phyloP scores from a whole-genome alignment of 2,113 vertebrate species.

The Smithornis capensis region DNA sequence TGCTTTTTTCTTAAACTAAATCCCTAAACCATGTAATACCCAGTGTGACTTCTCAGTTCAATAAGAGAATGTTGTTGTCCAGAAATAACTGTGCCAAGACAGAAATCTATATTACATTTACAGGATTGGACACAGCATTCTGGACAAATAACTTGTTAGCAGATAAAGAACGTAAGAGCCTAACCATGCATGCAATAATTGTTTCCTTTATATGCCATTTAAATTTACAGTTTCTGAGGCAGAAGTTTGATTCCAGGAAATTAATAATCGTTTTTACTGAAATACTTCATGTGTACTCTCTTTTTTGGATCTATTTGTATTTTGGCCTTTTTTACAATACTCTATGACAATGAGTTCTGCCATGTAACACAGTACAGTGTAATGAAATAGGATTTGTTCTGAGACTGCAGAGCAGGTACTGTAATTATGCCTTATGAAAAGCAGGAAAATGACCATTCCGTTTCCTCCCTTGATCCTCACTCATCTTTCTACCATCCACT shows the following conservation, averaged over 20 bases:
- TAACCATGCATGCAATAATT: background rate
- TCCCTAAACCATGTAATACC: background rate
- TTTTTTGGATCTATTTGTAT: background rate
- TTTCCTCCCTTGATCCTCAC: background rate
- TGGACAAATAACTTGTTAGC: background rate
- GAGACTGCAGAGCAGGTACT: background rate
- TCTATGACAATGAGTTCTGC: background rate
- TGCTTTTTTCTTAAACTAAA: background rate
- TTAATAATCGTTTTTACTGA: background rate
- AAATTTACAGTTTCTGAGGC: background rate
- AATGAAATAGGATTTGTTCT: background rate
- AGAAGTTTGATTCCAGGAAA: background rate
- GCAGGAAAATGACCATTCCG: background rate
- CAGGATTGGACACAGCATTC: too few relatives aligned
- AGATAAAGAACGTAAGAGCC: background rate
- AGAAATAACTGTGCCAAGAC: background rate
- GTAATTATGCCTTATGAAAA: background rate
- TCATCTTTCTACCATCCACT: background rate
- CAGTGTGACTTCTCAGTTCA: background rate
- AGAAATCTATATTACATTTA: background rate
- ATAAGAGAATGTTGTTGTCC: background rate
- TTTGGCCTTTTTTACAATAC: background rate
- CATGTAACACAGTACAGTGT: background rate
- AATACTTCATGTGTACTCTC: background rate
- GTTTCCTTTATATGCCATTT: background rate